Conservation (phyloP, 2,113 vertebrate genomes). For the Crotalus helleri region DNA sequence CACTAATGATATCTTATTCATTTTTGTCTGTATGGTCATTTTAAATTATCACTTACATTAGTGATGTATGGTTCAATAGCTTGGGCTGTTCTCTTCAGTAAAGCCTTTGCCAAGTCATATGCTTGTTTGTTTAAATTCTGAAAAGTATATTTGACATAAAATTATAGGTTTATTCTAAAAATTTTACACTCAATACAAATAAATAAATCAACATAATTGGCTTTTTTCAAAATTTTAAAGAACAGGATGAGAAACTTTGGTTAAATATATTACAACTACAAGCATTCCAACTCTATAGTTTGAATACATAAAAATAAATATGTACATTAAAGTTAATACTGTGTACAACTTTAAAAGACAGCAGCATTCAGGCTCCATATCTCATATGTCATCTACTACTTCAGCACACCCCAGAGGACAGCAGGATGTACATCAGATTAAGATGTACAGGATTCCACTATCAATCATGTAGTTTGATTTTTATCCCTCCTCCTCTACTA, state of each 20-base stretch:
- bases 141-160: constrained; percentile 30
- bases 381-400: neutral
- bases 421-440: neutral
- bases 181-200: neutral
- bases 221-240: neutral
- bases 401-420: neutral
- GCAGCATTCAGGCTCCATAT: neutral
- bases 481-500: neutral
- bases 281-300: neutral
- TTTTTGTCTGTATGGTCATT: neutral
- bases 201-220: neutral
- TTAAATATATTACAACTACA: too few relatives aligned
- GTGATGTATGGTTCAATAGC: constrained; percentile 98
- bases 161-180: neutral
- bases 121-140: constrained; percentile 99
- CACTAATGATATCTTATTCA: constrained; percentile 4
- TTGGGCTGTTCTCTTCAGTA: constrained; percentile 96
- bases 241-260: neutral
- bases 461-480: neutral
- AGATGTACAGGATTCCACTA: neutral
- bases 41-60: constrained; percentile 83
- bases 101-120: constrained; percentile 95
- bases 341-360: neutral
- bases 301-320: neutral
- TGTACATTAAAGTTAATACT: neutral